Base-by-base conservation (phyloP, 2,888 invertebrate genomes). In the Drosophila pseudotakahashii region DNA sequence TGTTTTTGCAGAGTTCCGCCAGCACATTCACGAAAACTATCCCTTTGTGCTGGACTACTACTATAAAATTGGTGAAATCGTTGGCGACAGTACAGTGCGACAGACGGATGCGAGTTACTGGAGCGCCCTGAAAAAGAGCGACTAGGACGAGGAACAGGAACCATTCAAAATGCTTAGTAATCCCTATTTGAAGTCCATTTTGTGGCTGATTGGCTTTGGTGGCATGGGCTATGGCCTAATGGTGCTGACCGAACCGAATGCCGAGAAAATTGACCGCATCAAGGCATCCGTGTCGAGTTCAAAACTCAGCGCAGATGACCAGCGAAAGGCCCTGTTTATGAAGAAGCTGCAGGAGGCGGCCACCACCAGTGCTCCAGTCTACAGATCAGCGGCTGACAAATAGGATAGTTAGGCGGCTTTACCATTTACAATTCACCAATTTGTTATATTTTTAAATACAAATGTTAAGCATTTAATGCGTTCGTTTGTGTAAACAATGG, bases 11-110 rank as follows among this genome's bases (percentile, higher is more conserved):
- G 96, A 95, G 92, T 95, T 95, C 87, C 94, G 96, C 73, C 92
- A 94, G 79, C 95, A 95, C 89, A 93, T 95, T 91, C 93, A 93
- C 91, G 93, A 94, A 61, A 94, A 95, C 75, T 95, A 93, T 90
- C 95, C 95, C 54, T 93, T 92, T 85, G 89, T 95, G 36, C 92
- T 97, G 73, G 94, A 96, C 77, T 93, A 93, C 52, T 97, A 95
- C 91, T 97, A 97, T 90, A 92, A 92, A 78, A 81, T 95, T 32
- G 96, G 96, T 60, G 96, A 96, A 92, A 89, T 92, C 44, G 77
- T 95, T 10, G 93, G 94, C 0, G 92, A 94, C 54, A 90, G 73
- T 58, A 86, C 81, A 4, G 75, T 92, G 30, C 92, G 96, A 74
- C 92, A 94, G 75, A 78, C 92, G 53, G 95, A 95, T 91, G 89